Conservation (phyloP, 2,797 vertebrate species). For the Furcifer pardalis region DNA sequence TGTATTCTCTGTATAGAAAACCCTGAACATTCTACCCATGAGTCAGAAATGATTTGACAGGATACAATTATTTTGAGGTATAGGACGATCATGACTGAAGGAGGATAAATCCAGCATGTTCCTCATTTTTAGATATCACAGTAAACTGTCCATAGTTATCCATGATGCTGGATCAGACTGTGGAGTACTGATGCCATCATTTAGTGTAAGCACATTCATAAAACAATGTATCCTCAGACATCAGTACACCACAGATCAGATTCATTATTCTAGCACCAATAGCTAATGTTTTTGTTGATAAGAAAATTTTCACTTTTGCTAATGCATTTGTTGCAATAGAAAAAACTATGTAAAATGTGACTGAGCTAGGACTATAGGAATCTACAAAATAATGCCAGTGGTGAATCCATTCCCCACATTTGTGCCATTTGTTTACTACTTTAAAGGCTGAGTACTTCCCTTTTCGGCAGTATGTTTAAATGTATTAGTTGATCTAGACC, state of each 20-base stretch:
- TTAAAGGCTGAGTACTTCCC: background rate
- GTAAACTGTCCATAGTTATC: background rate
- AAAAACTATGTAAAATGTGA: background rate
- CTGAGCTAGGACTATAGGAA: background rate
- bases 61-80: background rate
- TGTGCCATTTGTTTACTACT: background rate
- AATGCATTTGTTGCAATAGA: background rate
- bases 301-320: background rate
- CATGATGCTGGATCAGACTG: background rate
- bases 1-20: too few species aligned
- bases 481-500: background rate
- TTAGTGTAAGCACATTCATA: background rate
- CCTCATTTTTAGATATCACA: background rate
- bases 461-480: constrained; percentile 2
- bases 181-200: background rate
- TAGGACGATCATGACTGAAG: background rate
- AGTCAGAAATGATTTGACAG: too few species aligned
- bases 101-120: background rate
- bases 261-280: background rate
- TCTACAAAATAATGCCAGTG: background rate
- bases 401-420: too few species aligned
- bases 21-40: too few species aligned
- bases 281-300: background rate
- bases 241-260: background rate
- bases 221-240: background rate